These are phyloP conservation scores for Meteorus colon DNA, from an alignment of 2,888 invertebrate genomes.

Conservation along the genomic window DNA sequence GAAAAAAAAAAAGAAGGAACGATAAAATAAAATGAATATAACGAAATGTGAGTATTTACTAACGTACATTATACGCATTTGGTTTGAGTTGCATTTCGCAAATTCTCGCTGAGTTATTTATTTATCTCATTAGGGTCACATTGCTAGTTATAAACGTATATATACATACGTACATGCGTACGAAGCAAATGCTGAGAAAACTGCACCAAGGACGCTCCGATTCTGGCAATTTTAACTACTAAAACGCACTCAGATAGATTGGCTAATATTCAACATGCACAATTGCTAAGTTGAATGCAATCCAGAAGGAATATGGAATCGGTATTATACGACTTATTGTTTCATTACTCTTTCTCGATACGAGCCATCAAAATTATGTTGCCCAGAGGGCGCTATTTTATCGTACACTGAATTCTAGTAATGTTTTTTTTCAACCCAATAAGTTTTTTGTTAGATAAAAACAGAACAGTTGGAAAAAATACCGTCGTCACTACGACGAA, in stretches of 20 bases:
- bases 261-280: constrained; percentile 11
- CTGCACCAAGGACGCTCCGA: constrained; percentile 35
- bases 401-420: background rate
- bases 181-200: constrained; percentile 19
- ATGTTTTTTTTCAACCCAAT: background rate
- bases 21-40: background rate
- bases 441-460: background rate
- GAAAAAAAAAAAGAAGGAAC: constrained; percentile 11
- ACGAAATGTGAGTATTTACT: background rate
- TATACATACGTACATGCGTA: background rate
- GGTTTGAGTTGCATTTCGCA: constrained; percentile 36
- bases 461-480: background rate
- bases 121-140: constrained; percentile 38
- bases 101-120: constrained; percentile 34
- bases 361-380: background rate
- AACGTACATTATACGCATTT: constrained; percentile 22
- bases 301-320: background rate
- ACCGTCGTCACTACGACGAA: too few species aligned
- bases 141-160: constrained; percentile 1
- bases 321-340: constrained; percentile 23
- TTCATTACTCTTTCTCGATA: background rate
- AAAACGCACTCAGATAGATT: constrained; percentile 22
- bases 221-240: constrained; percentile 32
- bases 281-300: background rate
- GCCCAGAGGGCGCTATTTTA: background rate